These are phyloP conservation scores for Morbakka virulenta DNA, from an alignment of 30 jellyfish, hydroid and myxozoan genomes.

Conservation along the genomic window DNA sequence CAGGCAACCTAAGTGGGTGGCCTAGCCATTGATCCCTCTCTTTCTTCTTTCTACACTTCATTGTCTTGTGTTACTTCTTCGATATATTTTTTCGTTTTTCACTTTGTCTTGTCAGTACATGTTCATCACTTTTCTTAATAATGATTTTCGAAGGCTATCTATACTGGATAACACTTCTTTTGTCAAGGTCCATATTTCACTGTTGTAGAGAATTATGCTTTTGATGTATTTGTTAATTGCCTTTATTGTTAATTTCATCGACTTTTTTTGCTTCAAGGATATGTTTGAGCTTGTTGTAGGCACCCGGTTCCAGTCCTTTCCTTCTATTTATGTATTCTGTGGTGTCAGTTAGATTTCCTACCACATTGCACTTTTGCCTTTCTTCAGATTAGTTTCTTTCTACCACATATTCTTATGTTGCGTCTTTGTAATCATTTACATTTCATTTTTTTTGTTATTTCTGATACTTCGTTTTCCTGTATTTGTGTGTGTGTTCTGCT, in stretches of 20 bases:
- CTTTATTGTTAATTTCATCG: background rate
- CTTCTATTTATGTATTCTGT: too few species aligned
- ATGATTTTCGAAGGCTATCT: background rate
- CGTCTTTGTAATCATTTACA: too few species aligned
- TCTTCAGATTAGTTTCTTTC: constrained; percentile 38
- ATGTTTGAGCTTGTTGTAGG: background rate
- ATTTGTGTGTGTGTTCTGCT: too few species aligned
- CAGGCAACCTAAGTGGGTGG: background rate
- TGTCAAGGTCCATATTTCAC: background rate
- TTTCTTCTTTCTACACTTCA: background rate
- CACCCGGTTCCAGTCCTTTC: background rate
- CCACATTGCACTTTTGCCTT: constrained; percentile 48
- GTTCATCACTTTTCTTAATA: background rate
- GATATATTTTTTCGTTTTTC: background rate
- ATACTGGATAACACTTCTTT: background rate
- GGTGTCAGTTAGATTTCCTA: too few species aligned
- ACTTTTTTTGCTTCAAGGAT: background rate
- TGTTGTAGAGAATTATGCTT: too few species aligned
- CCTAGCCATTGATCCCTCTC: constrained; percentile 9
- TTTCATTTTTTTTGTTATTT: too few species aligned
- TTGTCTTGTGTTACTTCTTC: background rate
- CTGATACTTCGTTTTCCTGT: too few species aligned
- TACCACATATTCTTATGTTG: constrained; percentile 48
- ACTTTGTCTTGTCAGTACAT: background rate
- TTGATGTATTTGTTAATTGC: background rate